Evolutionary conservation across 2,888 invertebrate genomes (phyloP), one percentile per base, ranked within the genome.

Genomic region (Merodon equestris): DNA sequence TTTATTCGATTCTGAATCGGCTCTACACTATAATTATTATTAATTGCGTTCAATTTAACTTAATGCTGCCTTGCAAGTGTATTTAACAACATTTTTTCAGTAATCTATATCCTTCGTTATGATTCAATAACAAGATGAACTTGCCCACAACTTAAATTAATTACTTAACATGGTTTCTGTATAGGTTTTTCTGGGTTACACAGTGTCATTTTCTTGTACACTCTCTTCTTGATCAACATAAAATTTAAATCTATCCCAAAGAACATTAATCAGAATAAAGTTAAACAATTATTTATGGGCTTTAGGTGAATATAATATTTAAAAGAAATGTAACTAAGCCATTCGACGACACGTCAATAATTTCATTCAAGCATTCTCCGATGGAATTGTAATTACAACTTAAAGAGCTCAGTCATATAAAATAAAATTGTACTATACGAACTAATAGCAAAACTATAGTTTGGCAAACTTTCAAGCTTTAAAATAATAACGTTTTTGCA

Each of bases 231-330:
- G n/a, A 57, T 72, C 57, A 72, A 57, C 64, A 72, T 64, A 72
- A 64, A 72, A 72, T 64, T 44, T 45, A 56, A 51, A 64, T 64
- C 57, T 66, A 45, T 66, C 64, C 53, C 51, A 58, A 57, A 19
- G 51, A 72, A 64, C 64, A 64, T 64, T 53, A 51, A 72, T 72
- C 51, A 45, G 57, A 66, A 72, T 64, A 64, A 57, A 51, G 27
- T 36, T 51, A 47, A 45, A 64, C 64, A 45, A 64, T 64, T 72
- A 72, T 72, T 72, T 72, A 72, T 72, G 72, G 64, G 66, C 57
- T 27, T 27, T 27, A 27, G 38, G 34, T 42, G 53, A 45, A 13
- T 45, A 54, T 58, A 64, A 72, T 64, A 64, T 58, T 72, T 64
- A 64, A 64, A 71, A 64, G 57, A n/a, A n/a, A n/a, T n/a, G n/a